These are phyloP conservation scores for Botrylloides violaceus DNA, from an alignment of 23 tunicate genomes.

Conservation along the genomic window DNA sequence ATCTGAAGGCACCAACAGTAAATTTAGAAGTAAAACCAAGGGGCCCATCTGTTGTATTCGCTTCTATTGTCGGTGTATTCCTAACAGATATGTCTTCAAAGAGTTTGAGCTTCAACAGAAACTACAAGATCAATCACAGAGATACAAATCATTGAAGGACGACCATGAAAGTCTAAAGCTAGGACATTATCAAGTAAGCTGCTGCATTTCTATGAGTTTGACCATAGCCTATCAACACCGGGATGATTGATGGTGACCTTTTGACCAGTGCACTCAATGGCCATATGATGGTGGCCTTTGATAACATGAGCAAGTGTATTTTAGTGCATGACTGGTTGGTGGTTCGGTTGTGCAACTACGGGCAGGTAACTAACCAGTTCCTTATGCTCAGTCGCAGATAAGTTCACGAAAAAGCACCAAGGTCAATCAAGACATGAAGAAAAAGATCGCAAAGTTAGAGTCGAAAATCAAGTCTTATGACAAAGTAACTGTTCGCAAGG, in stretches of 20 bases:
- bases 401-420: slow-evolving; percentile 49
- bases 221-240: too few relatives aligned
- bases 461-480: slow-evolving; percentile 87
- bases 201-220: too few relatives aligned
- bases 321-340: too few relatives aligned
- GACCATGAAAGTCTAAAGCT: slow-evolving; percentile 71
- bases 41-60: too few relatives aligned
- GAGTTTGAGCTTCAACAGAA: slow-evolving; percentile 84
- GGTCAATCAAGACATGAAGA: slow-evolving; percentile 72
- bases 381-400: slow-evolving; percentile 48
- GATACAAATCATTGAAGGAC: slow-evolving; percentile 46
- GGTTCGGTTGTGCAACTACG: too few relatives aligned
- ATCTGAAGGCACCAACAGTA: too few relatives aligned
- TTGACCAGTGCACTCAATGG: too few relatives aligned
- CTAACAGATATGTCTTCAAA: slow-evolving; percentile 61
- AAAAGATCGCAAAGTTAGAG: slow-evolving; percentile 78
- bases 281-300: too few relatives aligned
- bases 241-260: too few relatives aligned
- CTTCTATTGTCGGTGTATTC: too few relatives aligned
- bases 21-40: too few relatives aligned
- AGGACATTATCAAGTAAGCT: slow-evolving; percentile 67
- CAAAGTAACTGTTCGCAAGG: slow-evolving; percentile 76
- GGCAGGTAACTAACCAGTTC: background rate
- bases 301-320: too few relatives aligned
- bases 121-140: slow-evolving; percentile 43